Evolutionary conservation across 2,113 vertebrate genomes (phyloP), one percentile per base, ranked within the genome.

Genomic region (Strigops habroptila): DNA sequence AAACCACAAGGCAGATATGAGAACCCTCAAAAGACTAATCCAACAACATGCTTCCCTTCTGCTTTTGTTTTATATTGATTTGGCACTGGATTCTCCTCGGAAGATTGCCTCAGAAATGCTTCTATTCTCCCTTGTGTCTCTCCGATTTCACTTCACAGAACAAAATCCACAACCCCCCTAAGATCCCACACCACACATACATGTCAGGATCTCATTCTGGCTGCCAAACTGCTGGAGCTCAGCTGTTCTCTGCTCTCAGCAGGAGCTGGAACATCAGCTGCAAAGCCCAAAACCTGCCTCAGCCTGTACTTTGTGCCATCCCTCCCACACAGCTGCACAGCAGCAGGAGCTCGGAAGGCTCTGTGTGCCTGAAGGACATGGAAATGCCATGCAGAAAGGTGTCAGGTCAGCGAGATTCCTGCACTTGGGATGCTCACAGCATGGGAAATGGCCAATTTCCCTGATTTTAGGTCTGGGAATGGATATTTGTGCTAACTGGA

Each of bases 391-490:
- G 1, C 27, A 28, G 41, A 37, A 87, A 62, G 0, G 0, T 12
- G 2, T 7, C 0, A 0, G 30, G n/a, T 18, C 43, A 22, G 48
- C 1, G 25, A 48, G 30, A 52, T 55, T 46, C 53, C 78, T 63
- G 41, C 22, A 16, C 24, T 12, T 12, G 35, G 17, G 57, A 44
- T 2, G 2, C 19, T 55, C 78, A 12, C 1, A 0, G 27, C 9
- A 12, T 2, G 22, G 31, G 17, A 73, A 71, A 59, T 4, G 13
- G n/a, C 39, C 43, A 25, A 33, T 57, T 13, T 25, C 16, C 41
- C 27, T 33, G 15, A 7, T 2, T 43, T 53, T 23, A 67, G 51
- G 33, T 18, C n/a, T 18, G 8, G 23, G 49, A 1, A 1, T 49
- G 9, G 18, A 35, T 14, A 14, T 69, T 18, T n/a, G 30, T 15